Evolutionary conservation across 2,113 vertebrate genomes (phyloP), one percentile per base, ranked within the genome.

Genomic region (Callithrix jacchus): DNA sequence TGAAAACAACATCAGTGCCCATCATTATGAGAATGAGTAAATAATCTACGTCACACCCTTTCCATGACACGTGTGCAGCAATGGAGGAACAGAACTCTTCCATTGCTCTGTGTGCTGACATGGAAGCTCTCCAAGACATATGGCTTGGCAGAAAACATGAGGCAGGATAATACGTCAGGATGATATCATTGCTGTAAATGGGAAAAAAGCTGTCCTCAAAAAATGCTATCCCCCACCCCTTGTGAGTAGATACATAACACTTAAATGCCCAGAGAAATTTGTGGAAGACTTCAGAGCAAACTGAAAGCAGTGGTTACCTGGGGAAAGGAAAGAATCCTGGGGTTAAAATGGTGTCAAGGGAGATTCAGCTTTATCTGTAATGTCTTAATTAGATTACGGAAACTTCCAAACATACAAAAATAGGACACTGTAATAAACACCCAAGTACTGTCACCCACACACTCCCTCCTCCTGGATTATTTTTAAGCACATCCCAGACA

Each of bases 401-500:
- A 97, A 95, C 49, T 66, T 95, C 87, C 49, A 85, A 86, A 89
- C 56, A 35, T 47, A 81, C 40, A 89, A 84, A 97, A 92, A 94
- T 83, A 81, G 87, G 73, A 87, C 35, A 52, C 40, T 89, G n/a
- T 96, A 82, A 74, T 94, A 94, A 94, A 49, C 79, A 45, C 64
- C 81, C 16, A 81, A 92, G 71, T 92, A 23, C 58, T 56, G n/a
- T 88, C 79, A 91, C 70, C 81, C 52, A 87, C 80, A 87, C 35
- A 77, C 32, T 90, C 84, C 64, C 25, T 87, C 83, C 77, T 91
- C 61, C 40, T 77, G 61, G 45, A 74, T 89, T 97, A 96, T 93
- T 98, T 97, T 93, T 89, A 96, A 97, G 74, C 47, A 66, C 30
- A 88, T 83, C 40, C 42, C 8, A 81, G 66, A 94, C 79, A 91